Evolutionary conservation across 2,888 invertebrate genomes (phyloP).

Genomic region (Drosophila vallismaia): DNA sequence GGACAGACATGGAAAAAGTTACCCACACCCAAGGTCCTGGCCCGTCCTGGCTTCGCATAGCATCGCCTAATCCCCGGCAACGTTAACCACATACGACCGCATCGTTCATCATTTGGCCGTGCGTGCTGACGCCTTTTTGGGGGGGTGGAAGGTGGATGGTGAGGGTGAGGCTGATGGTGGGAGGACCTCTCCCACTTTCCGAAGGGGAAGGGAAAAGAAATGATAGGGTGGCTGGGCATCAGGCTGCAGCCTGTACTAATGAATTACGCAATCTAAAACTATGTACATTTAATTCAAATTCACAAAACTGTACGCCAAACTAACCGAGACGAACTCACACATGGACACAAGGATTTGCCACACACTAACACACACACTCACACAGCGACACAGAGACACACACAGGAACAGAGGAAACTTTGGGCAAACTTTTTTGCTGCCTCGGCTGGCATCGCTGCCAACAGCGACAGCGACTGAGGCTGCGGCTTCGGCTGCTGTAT

Average conservation of each 20-base stretch:
- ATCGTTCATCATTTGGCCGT: constrained; percentile 81
- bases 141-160: constrained; percentile 8
- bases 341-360: constrained; percentile 8
- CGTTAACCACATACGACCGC: constrained; percentile 77
- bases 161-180: constrained; percentile 13
- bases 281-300: constrained; percentile 82
- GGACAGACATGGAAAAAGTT: constrained; percentile 3
- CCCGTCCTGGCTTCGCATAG: constrained; percentile 1
- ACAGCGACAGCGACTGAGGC: constrained; percentile 1
- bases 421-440: constrained; percentile 69
- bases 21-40: constrained; percentile 3
- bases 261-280: constrained; percentile 83
- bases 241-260: constrained; percentile 78
- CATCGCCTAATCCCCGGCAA: constrained; percentile 58
- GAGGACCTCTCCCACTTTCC: not conserved
- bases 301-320: constrained; percentile 78
- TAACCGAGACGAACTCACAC: constrained; percentile 60
- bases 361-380: constrained; percentile 40
- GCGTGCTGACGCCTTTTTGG: constrained; percentile 47
- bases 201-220: not conserved
- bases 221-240: constrained; percentile 33
- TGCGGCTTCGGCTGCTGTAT: constrained; percentile 48
- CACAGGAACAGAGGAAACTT: constrained; percentile 55
- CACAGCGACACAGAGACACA: constrained; percentile 20
- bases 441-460: constrained; percentile 30